Evolutionary conservation across 2,888 invertebrate species (phyloP).

Genomic region (Malthinus seriepunctatus): DNA sequence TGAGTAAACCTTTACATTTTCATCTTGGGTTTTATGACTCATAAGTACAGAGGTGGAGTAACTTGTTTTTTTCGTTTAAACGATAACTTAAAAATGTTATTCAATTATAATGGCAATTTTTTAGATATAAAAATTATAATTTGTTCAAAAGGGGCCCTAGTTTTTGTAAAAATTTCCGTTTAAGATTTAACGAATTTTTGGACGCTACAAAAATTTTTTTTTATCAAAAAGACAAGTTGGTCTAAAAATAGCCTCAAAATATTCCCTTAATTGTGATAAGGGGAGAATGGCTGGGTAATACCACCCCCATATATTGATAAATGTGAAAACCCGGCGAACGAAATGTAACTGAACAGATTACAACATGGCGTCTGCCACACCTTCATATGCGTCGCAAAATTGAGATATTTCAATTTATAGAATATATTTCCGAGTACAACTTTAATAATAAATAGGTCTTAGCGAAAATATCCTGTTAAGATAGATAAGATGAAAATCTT

Average conservation of each 20-base stretch:
- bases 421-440: neutral
- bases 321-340: slow-evolving; percentile 35
- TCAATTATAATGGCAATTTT: too few species aligned
- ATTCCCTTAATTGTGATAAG: slow-evolving; percentile 31
- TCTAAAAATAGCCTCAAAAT: slow-evolving; percentile 44
- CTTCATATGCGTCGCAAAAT: slow-evolving; percentile 51
- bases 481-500: slow-evolving; percentile 2
- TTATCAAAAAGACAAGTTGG: slow-evolving; percentile 8
- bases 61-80: too few species aligned
- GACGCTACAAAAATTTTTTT: too few species aligned
- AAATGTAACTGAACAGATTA: slow-evolving; percentile 34
- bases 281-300: slow-evolving; percentile 35
- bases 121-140: too few species aligned
- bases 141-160: too few species aligned
- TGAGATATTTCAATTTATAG: neutral
- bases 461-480: neutral
- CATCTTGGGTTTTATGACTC: too few species aligned
- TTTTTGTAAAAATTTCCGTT: too few species aligned
- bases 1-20: too few species aligned
- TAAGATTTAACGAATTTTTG: too few species aligned
- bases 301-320: slow-evolving; percentile 46
- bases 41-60: too few species aligned
- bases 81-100: too few species aligned
- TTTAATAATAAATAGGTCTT: neutral
- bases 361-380: slow-evolving; percentile 56